Conservation (phyloP, 2,113 vertebrate species). For the Garra rufa region DNA sequence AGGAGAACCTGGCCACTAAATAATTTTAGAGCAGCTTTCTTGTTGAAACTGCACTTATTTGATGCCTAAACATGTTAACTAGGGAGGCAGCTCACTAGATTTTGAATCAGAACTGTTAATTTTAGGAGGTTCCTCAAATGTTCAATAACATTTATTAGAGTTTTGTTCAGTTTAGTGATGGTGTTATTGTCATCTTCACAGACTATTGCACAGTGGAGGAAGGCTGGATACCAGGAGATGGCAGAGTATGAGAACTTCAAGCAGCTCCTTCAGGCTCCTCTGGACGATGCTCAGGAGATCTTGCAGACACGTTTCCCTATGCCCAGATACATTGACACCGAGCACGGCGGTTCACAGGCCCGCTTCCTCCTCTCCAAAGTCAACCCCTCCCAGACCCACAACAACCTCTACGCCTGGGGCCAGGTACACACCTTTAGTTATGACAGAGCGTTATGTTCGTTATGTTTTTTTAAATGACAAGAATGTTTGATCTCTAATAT, state of each 20-base stretch:
- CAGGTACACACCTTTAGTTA: constrained; percentile 78
- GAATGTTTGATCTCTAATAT: background rate
- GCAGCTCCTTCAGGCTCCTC: constrained; percentile 92
- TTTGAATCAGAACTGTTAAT: background rate
- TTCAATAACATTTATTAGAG: background rate
- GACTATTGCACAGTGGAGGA: constrained; percentile 97
- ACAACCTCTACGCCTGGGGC: constrained; percentile 94
- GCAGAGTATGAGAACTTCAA: constrained; percentile 97
- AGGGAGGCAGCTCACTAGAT: too few relatives aligned
- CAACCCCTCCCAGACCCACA: constrained; percentile 98
- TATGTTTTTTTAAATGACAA: too few relatives aligned
- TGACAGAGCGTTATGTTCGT: background rate
- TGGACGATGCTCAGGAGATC: constrained; percentile 96
- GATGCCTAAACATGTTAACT: too few relatives aligned
- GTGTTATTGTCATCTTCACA: constrained; percentile 56
- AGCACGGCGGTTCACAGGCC: constrained; percentile 89
- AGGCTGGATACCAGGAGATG: constrained; percentile 96
- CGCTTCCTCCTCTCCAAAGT: constrained; percentile 97
- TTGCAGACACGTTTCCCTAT: constrained; percentile 93
- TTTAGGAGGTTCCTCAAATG: background rate
- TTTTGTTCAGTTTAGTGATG: background rate
- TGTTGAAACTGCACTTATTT: too few relatives aligned
- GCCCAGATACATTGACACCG: constrained; percentile 94
- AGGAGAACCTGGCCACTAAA: too few relatives aligned
- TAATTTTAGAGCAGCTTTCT: too few relatives aligned